phyloP scores from a whole-genome alignment of 2,888 invertebrate species.

The Chymomyza procnemis region DNA sequence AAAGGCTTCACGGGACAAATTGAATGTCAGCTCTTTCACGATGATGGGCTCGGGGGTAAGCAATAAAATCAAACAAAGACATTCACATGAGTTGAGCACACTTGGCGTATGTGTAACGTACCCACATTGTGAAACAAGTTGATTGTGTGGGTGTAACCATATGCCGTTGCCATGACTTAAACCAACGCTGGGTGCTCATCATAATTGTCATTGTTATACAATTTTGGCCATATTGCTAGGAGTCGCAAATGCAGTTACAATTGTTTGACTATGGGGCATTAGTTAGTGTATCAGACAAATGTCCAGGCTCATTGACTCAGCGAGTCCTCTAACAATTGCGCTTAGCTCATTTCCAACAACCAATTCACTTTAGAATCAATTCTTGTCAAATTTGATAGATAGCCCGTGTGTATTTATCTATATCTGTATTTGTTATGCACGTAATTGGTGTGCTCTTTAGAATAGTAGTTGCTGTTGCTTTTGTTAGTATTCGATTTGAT shows the following conservation, averaged over 20 bases:
- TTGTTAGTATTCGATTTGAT: slow-evolving; percentile 33
- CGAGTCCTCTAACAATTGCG: slow-evolving; percentile 7
- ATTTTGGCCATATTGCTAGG: slow-evolving; percentile 18
- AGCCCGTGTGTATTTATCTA: background rate
- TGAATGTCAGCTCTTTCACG: slow-evolving; percentile 32
- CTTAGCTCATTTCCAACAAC: background rate
- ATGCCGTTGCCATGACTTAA: no score
- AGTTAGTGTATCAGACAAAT: background rate
- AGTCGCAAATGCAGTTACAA: background rate
- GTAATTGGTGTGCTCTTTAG: slow-evolving; percentile 25
- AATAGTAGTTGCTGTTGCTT: slow-evolving; percentile 13
- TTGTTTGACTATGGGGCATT: background rate
- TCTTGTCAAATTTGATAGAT: background rate
- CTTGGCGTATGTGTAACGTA: slow-evolving; percentile 65
- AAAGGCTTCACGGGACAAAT: slow-evolving; percentile 46
- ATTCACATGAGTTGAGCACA: slow-evolving; percentile 26
- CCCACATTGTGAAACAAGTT: slow-evolving; percentile 47
- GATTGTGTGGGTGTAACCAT: slow-evolving; percentile 60
- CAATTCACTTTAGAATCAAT: background rate
- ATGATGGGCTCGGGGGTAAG: slow-evolving; percentile 25
- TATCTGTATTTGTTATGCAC: background rate
- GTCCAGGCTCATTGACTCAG: background rate
- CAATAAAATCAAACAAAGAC: slow-evolving; percentile 58
- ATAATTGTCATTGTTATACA: slow-evolving; percentile 65
- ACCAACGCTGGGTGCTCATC: slow-evolving; percentile 21